Evolutionary conservation across 1,140 invertebrate genomes (phyloP).

Genomic region (Cryptotermes secundus): DNA sequence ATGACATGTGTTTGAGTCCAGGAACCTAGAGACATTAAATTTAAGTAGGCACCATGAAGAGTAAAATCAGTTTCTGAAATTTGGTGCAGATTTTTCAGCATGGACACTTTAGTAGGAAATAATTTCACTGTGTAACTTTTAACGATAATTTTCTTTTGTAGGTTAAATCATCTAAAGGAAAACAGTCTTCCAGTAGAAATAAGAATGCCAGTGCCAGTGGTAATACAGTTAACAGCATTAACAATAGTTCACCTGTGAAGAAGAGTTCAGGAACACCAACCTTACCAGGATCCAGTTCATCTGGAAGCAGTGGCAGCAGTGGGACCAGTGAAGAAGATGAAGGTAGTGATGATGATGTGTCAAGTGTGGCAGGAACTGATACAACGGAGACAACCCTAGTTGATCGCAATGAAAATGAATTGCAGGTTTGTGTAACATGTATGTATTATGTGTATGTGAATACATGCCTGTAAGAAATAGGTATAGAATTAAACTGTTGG

Average conservation of each 20-base stretch:
- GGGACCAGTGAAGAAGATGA: conserved; percentile 40
- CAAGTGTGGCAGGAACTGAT: conserved; percentile 54
- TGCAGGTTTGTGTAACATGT: conserved; percentile 45
- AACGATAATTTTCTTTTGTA: neutral
- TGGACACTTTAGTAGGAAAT: too few relatives aligned
- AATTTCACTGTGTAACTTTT: too few relatives aligned
- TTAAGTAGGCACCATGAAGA: too few relatives aligned
- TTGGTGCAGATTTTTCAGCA: too few relatives aligned
- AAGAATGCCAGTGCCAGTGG: conserved; percentile 11
- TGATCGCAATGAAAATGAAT: conserved; percentile 47
- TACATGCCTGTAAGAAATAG: neutral
- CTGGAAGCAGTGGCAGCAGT: conserved; percentile 9
- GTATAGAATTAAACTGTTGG: neutral
- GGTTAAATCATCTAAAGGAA: conserved; percentile 31
- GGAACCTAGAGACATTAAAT: too few relatives aligned
- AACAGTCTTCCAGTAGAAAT: neutral
- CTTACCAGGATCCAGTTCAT: neutral
- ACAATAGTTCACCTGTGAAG: neutral
- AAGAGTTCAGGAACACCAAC: neutral
- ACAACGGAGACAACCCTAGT: conserved; percentile 57
- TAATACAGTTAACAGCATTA: neutral
- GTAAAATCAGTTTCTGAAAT: too few relatives aligned
- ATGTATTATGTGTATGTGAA: neutral
- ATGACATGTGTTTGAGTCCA: too few relatives aligned
- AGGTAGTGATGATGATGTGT: conserved; percentile 51